phyloP scores from a whole-genome alignment of 1,140 invertebrate genomes.

The Sitophilus oryzae region DNA sequence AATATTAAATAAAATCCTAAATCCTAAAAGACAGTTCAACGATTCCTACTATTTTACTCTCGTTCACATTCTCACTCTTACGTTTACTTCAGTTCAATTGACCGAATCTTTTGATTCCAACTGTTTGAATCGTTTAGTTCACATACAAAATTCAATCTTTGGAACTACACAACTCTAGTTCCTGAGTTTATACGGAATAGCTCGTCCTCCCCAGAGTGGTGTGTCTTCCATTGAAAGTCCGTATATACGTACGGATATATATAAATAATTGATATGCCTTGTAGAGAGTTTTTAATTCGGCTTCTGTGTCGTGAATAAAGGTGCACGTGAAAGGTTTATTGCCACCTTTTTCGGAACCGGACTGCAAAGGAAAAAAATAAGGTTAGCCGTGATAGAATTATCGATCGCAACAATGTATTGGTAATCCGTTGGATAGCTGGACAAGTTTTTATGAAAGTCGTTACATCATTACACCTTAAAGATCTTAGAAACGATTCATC shows the following conservation, averaged over 20 bases:
- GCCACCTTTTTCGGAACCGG: conserved; percentile 8
- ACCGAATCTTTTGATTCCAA: no score
- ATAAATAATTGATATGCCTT: conserved; percentile 19
- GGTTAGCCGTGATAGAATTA: conserved; percentile 10
- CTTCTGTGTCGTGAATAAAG: conserved; percentile 4
- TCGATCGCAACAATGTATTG: not conserved
- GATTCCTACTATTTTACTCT: no score
- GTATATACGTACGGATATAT: no score
- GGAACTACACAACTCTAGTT: no score
- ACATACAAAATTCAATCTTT: no score
- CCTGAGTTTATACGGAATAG: conserved; percentile 23
- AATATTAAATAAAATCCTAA: no score
- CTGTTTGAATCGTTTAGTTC: no score
- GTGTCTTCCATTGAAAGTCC: conserved; percentile 15
- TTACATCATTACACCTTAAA: no score
- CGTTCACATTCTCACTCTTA: no score
- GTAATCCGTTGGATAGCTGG: not conserved
- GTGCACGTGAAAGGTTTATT: conserved; percentile 14
- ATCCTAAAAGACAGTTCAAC: no score
- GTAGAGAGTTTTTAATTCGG: conserved; percentile 18
- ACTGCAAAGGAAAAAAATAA: conserved; percentile 10
- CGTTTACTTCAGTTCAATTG: no score
- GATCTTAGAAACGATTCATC: no score
- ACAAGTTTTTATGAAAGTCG: not conserved
- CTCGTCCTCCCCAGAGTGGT: conserved; percentile 19